Evolutionary conservation across 2,888 invertebrate genomes (phyloP).

Genomic region (Rhingia rostrata): DNA sequence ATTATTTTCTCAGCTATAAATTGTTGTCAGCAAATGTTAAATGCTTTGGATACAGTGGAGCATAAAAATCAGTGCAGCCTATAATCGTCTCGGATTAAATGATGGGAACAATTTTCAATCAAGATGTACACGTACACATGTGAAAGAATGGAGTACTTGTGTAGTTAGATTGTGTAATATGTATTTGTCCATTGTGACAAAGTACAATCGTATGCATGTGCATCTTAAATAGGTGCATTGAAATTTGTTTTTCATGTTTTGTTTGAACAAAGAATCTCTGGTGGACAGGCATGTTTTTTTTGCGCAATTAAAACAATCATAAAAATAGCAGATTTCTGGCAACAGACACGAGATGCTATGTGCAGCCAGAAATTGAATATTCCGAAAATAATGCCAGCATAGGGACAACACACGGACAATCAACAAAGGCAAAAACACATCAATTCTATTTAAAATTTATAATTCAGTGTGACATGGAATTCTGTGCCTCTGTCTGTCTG

Average conservation of each 20-base stretch:
- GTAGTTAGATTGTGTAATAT: constrained; percentile 40
- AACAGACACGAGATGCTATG: background rate
- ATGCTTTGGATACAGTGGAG: constrained; percentile 14
- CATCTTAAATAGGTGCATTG: background rate
- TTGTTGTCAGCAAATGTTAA: constrained; percentile 22
- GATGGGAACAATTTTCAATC: constrained; percentile 28
- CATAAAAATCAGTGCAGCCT: constrained; percentile 15
- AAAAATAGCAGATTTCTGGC: constrained; percentile 5
- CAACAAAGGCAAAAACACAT: background rate
- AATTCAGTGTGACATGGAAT: constrained; percentile 11
- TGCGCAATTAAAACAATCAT: background rate
- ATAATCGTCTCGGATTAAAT: background rate
- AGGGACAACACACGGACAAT: background rate
- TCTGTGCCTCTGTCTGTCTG: background rate
- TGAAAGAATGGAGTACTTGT: constrained; percentile 7
- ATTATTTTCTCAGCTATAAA: constrained; percentile 53
- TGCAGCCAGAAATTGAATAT: background rate
- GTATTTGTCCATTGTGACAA: constrained; percentile 19
- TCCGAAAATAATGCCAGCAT: background rate
- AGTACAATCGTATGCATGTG: background rate
- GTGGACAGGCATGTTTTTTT: background rate
- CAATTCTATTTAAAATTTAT: constrained; percentile 14
- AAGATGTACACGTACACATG: constrained; percentile 9
- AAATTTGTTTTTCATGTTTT: constrained; percentile 1
- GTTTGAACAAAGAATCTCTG: background rate